Percentiles rank a stretch among this genome's conserved stretches.
Conservation (phyloP, 2,797 vertebrate genomes). For the Synanceia verrucosa region DNA sequence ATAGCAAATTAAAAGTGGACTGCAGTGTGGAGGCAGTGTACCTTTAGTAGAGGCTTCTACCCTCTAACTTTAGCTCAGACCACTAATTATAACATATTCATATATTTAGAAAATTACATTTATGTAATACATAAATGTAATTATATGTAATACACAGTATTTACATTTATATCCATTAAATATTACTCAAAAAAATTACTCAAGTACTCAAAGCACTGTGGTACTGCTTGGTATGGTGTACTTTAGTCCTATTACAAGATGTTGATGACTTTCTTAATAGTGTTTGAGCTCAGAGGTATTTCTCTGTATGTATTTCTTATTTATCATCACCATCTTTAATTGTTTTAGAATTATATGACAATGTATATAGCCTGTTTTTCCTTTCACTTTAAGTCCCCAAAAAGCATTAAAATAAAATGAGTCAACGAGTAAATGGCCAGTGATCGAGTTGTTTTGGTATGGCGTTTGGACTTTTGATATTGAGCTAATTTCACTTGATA, state of each 20-base stretch:
- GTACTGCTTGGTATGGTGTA: not conserved
- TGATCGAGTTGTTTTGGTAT: not conserved
- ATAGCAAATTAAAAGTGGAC: too few relatives aligned
- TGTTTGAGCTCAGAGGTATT: not conserved
- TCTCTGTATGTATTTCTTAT: not conserved
- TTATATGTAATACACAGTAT: slow-evolving; percentile 1
- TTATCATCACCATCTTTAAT: not conserved
- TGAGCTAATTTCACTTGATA: not conserved
- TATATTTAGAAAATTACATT: not conserved
- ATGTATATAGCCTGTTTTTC: not conserved
- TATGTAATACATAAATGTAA: too few relatives aligned
- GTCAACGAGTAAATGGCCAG: not conserved
- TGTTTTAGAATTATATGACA: not conserved
- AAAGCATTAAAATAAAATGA: not conserved
- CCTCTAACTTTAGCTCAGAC: not conserved
- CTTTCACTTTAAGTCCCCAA: not conserved
- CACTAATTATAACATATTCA: not conserved
- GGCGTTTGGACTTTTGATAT: not conserved
- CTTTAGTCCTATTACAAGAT: not conserved
- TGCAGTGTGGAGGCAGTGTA: not conserved
- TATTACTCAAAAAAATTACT: not conserved
- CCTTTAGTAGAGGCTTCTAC: not conserved
- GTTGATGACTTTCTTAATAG: not conserved
- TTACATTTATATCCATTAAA: not conserved
- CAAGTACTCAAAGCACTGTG: not conserved